phyloP scores from a whole-genome alignment of 2,113 vertebrate species.

The Hypomesus transpacificus region DNA sequence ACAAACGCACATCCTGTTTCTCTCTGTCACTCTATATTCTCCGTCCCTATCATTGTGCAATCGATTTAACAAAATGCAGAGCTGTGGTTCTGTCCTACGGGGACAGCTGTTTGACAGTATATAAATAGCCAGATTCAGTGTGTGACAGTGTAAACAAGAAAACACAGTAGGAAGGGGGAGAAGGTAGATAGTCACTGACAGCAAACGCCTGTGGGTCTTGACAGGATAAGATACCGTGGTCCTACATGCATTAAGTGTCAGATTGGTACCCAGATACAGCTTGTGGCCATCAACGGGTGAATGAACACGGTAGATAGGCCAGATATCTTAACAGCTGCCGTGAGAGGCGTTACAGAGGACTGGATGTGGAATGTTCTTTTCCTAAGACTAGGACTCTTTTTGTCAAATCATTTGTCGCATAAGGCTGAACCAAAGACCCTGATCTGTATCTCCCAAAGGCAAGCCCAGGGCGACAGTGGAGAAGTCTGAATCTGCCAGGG shows the following conservation, averaged over 20 bases:
- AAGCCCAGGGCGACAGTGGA: slow-evolving; percentile 21
- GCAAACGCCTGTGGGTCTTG: slow-evolving; percentile 52
- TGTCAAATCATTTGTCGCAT: not conserved
- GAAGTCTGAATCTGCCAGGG: slow-evolving; percentile 11
- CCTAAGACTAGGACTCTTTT: not conserved
- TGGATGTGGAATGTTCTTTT: not conserved
- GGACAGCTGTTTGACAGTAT: slow-evolving; percentile 52
- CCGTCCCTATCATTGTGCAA: slow-evolving; percentile 42
- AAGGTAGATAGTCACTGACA: slow-evolving; percentile 63
- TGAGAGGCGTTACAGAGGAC: slow-evolving; percentile 19
- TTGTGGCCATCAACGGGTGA: slow-evolving; percentile 35
- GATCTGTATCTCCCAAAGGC: slow-evolving; percentile 5
- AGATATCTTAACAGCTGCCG: slow-evolving; percentile 21
- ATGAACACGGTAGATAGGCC: slow-evolving; percentile 31
- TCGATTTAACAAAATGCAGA: slow-evolving; percentile 59
- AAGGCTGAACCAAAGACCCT: slow-evolving; percentile 12
- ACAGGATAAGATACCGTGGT: slow-evolving; percentile 45
- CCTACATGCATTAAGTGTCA: slow-evolving; percentile 45
- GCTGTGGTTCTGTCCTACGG: slow-evolving; percentile 58
- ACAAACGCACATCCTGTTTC: not conserved
- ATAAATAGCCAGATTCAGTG: slow-evolving; percentile 40
- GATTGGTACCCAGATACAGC: slow-evolving; percentile 50
- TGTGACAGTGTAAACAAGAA: slow-evolving; percentile 44
- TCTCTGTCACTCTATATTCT: slow-evolving; percentile 19
- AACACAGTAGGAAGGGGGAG: slow-evolving; percentile 52